Percentiles rank a stretch among this genome's conserved stretches.
Evolutionary conservation across 2,888 invertebrate species (phyloP).

Genomic region (Matsumyia berberina): DNA sequence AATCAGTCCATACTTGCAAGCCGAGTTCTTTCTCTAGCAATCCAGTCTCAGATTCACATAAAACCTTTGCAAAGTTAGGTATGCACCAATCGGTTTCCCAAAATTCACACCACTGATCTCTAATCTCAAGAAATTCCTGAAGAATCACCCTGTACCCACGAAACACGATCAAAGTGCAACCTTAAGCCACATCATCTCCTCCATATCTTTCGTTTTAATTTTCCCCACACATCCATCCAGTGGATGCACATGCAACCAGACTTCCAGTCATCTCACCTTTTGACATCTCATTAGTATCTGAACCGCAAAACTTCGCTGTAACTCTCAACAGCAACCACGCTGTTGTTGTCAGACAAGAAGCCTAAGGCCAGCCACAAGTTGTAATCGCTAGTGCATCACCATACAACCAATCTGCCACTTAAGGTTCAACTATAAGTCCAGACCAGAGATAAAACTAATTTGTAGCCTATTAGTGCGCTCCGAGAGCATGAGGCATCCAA

Average conservation of each 20-base stretch:
- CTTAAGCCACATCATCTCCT: not conserved
- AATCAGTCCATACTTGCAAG: too few species aligned
- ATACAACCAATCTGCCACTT: conserved; percentile 34
- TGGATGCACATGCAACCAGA: conserved; percentile 15
- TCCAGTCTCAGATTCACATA: too few species aligned
- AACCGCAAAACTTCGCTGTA: conserved; percentile 4
- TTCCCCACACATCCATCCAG: conserved; percentile 2
- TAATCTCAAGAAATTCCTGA: too few species aligned
- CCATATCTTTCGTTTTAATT: conserved; percentile 4
- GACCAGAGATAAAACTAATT: conserved; percentile 54
- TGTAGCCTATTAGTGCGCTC: conserved; percentile 56
- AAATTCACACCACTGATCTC: too few species aligned
- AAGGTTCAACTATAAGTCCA: conserved; percentile 9
- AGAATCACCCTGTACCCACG: too few species aligned
- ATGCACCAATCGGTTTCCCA: too few species aligned
- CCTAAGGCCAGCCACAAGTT: conserved; percentile 20
- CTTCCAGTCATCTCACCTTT: conserved; percentile 37
- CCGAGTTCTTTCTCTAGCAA: too few species aligned
- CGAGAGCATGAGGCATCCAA: conserved; percentile 2
- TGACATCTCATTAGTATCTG: conserved; percentile 49
- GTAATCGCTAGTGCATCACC: conserved; percentile 4
- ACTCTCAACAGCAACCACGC: not conserved
- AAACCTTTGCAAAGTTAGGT: too few species aligned
- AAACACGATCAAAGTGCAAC: too few species aligned
- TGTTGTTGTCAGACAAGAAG: not conserved